phyloP scores from a whole-genome alignment of 2,113 vertebrate genomes.

The Suncus etruscus region DNA sequence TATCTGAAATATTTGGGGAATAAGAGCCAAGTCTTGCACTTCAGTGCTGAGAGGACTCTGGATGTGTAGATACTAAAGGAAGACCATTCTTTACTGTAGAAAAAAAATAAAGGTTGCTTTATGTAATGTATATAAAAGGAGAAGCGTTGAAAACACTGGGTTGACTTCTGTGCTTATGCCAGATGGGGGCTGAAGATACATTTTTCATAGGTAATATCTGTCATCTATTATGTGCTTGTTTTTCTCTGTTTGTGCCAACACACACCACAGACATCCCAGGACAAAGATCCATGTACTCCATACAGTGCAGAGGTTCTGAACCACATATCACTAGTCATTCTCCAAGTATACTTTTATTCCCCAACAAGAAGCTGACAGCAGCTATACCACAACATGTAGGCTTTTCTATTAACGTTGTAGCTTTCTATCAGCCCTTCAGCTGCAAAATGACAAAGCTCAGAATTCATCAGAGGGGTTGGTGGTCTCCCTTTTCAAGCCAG shows the following conservation, averaged over 20 bases:
- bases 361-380: background rate
- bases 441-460: background rate
- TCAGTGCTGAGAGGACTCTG: conserved; percentile 36
- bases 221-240: background rate
- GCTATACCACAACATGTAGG: background rate
- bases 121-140: background rate
- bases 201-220: background rate
- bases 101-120: background rate
- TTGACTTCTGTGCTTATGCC: background rate
- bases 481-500: too few relatives aligned
- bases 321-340: background rate
- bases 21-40: background rate
- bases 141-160: background rate
- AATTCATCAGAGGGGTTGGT: background rate
- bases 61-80: background rate
- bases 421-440: background rate
- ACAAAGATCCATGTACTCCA: background rate
- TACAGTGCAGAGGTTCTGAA: background rate
- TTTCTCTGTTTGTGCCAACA: background rate
- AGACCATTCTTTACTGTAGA: background rate
- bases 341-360: background rate
- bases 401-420: background rate
- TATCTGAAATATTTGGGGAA: background rate
- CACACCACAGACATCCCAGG: background rate
- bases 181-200: background rate